phyloP scores from a whole-genome alignment of 1,140 invertebrate species.

The Pogonomyrmex californicus region DNA sequence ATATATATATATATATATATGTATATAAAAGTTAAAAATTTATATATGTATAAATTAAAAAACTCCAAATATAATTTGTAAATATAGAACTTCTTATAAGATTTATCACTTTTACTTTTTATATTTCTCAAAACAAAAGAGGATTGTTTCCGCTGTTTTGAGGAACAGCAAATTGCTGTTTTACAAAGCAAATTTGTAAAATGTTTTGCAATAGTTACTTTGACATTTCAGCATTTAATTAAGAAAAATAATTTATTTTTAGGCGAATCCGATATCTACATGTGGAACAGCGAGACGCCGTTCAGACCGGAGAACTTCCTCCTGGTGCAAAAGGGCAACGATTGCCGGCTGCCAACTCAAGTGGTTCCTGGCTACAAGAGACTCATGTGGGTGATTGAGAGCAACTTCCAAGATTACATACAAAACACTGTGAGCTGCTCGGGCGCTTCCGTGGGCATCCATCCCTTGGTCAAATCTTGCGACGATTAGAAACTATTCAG shows the following conservation, averaged over 20 bases:
- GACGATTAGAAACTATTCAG: constrained; percentile 65
- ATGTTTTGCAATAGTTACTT: neutral
- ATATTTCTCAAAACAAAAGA: neutral
- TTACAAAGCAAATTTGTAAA: neutral
- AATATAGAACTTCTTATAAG: too few relatives aligned
- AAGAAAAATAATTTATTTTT: neutral
- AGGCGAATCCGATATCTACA: constrained; percentile 89
- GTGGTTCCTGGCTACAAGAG: constrained; percentile 88
- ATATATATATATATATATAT: too few relatives aligned
- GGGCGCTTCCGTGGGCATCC: constrained; percentile 87
- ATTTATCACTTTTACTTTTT: too few relatives aligned
- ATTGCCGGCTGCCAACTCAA: constrained; percentile 88
- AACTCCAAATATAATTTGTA: too few relatives aligned
- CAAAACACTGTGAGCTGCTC: constrained; percentile 87
- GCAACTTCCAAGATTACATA: constrained; percentile 90
- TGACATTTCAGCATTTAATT: neutral
- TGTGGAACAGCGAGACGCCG: constrained; percentile 88
- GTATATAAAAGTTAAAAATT: too few relatives aligned
- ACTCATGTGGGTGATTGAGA: constrained; percentile 89
- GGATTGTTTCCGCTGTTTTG: neutral
- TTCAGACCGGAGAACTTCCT: constrained; percentile 88
- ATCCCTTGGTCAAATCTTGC: constrained; percentile 85
- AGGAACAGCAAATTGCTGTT: neutral
- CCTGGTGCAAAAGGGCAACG: constrained; percentile 88
- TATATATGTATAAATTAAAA: too few relatives aligned